A percentile compares a stretch with the other conserved stretches of the same genome.
Evolutionary conservation across 2,797 vertebrate species (phyloP).

Genomic region (Micromesistius poutassou): DNA sequence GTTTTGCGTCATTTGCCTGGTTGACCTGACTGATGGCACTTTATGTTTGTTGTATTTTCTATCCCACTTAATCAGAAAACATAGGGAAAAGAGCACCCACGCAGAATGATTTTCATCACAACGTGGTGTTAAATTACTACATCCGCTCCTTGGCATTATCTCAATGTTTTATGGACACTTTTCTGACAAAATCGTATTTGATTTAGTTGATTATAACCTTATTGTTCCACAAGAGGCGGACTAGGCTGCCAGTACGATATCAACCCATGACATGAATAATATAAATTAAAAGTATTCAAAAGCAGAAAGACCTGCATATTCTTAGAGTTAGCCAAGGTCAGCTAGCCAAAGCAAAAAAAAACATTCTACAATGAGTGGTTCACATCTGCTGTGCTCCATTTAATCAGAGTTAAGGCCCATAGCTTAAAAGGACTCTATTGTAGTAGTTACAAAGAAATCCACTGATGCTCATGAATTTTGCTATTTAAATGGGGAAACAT

Average conservation of each 20-base stretch:
- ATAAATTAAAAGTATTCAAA: not conserved
- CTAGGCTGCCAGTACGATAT: not conserved
- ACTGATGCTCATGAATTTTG: not conserved
- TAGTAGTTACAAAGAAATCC: not conserved
- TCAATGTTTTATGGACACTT: not conserved
- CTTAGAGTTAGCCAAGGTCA: not conserved
- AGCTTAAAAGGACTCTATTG: not conserved
- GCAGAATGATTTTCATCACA: not conserved
- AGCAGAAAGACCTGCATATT: not conserved
- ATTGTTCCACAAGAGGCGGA: not conserved
- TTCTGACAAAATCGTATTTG: not conserved
- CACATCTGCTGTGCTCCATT: not conserved
- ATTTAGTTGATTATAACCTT: not conserved
- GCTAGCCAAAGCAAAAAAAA: not conserved
- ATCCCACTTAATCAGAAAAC: slow-evolving; percentile 3
- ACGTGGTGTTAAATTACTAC: not conserved
- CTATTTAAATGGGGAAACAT: not conserved
- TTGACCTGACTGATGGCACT: not conserved
- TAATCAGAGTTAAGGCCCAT: not conserved
- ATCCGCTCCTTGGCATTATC: not conserved
- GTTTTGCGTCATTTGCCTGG: not conserved
- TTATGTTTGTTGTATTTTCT: not conserved
- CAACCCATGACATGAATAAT: not conserved
- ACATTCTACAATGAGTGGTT: not conserved
- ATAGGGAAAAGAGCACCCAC: not conserved